Conservation (phyloP, 2,797 vertebrate species). For the Amphiprion clarkii region DNA sequence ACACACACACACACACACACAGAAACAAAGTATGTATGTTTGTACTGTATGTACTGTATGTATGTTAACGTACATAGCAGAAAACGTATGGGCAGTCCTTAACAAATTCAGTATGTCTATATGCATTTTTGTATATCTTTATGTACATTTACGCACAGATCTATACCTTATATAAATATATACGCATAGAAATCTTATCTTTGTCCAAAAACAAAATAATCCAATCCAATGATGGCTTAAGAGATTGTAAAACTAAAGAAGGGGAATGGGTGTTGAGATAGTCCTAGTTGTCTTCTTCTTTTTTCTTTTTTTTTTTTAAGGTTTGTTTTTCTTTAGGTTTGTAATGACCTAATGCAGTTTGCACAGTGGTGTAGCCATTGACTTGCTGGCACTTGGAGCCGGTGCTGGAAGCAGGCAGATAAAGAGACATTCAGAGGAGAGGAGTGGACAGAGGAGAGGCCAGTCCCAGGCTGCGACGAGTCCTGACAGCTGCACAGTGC, state of each 20-base stretch:
- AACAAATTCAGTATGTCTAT: slow-evolving; percentile 79
- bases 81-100: slow-evolving; percentile 76
- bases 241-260: slow-evolving; percentile 82
- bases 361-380: slow-evolving; percentile 94
- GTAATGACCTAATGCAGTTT: slow-evolving; percentile 97
- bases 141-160: slow-evolving; percentile 80
- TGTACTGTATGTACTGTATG: slow-evolving; percentile 77
- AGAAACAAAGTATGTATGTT: slow-evolving; percentile 78
- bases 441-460: slow-evolving; percentile 67
- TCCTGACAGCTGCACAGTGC: slow-evolving; percentile 76
- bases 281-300: slow-evolving; percentile 49
- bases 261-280: slow-evolving; percentile 50
- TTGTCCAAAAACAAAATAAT: slow-evolving; percentile 73
- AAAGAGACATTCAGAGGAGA: slow-evolving; percentile 82
- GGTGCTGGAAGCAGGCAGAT: slow-evolving; percentile 85
- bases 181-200: slow-evolving; percentile 71
- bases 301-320: slow-evolving; percentile 76
- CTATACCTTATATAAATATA: slow-evolving; percentile 75
- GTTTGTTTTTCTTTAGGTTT: slow-evolving; percentile 76
- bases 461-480: slow-evolving; percentile 82
- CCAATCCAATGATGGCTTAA: slow-evolving; percentile 74
- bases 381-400: slow-evolving; percentile 89
- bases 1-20: slow-evolving; percentile 39
- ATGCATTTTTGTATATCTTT: slow-evolving; percentile 84
- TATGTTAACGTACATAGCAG: slow-evolving; percentile 76